Conservation (phyloP, 1,140 invertebrate genomes). For the Drosophila tropicalis region DNA sequence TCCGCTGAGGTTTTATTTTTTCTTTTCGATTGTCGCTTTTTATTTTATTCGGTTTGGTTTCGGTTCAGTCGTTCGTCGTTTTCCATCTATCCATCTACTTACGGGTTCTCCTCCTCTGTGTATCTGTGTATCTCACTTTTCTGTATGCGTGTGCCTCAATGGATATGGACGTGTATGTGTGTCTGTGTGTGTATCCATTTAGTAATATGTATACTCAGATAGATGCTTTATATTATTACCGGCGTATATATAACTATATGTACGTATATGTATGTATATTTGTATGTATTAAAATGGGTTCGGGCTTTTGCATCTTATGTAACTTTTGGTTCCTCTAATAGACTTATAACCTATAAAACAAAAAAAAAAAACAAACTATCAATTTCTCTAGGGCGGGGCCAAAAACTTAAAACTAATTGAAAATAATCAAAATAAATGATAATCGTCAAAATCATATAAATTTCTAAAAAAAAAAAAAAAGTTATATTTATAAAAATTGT, state of each 20-base stretch:
- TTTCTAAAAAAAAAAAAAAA: not conserved
- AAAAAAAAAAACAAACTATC: not conserved
- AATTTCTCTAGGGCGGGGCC: constrained; percentile 12
- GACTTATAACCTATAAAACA: constrained; percentile 19
- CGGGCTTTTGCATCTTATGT: constrained; percentile 21
- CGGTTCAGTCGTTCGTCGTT: constrained; percentile 48
- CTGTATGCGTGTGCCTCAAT: constrained; percentile 40
- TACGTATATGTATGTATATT: constrained; percentile 20
- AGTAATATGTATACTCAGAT: constrained; percentile 53
- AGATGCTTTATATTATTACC: constrained; percentile 70
- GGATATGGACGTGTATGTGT: constrained; percentile 22
- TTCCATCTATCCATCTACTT: constrained; percentile 41
- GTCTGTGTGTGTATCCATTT: constrained; percentile 53
- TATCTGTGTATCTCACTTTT: constrained; percentile 58
- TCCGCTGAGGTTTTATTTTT: constrained; percentile 64
- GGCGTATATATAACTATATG: constrained; percentile 44
- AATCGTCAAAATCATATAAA: not conserved
- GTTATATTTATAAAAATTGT: not conserved
- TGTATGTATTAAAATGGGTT: constrained; percentile 31
- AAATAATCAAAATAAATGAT: constrained; percentile 5
- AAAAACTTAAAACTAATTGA: not conserved
- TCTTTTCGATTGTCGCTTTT: constrained; percentile 26
- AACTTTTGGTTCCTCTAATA: constrained; percentile 14
- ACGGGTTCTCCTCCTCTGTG: constrained; percentile 49
- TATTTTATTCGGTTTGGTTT: constrained; percentile 65